phyloP scores from a whole-genome alignment of 2,797 vertebrate species.

The Molossus molossus region DNA sequence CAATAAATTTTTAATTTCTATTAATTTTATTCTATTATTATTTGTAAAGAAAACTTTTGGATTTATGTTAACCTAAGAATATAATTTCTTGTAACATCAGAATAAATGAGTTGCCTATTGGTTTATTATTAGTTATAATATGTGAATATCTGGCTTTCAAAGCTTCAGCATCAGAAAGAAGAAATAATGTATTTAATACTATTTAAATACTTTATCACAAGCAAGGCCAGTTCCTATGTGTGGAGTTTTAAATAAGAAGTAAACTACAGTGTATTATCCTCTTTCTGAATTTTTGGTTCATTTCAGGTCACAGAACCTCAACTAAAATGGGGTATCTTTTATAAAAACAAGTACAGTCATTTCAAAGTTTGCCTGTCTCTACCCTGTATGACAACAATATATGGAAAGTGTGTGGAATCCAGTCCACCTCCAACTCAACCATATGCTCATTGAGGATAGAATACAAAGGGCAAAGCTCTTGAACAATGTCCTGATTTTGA shows the following conservation, averaged over 20 bases:
- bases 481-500: background rate
- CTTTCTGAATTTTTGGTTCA: constrained; percentile 38
- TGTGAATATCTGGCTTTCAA: background rate
- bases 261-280: background rate
- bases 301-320: background rate
- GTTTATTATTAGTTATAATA: constrained; percentile 3
- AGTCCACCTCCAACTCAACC: background rate
- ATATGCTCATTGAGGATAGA: background rate
- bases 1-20: background rate
- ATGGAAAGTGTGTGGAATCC: background rate
- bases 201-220: background rate
- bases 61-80: constrained; percentile 37
- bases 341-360: background rate
- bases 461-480: background rate
- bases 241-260: background rate
- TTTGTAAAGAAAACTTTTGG: background rate
- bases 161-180: background rate
- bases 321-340: background rate
- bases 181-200: background rate
- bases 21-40: background rate
- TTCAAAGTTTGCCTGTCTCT: background rate
- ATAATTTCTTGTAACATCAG: background rate
- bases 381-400: background rate
- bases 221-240: background rate
- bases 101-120: constrained; percentile 2